Evolutionary conservation across 2,888 invertebrate species (phyloP), one percentile per base, ranked within the genome.

Genomic region (Cryptus viduatorius): DNA sequence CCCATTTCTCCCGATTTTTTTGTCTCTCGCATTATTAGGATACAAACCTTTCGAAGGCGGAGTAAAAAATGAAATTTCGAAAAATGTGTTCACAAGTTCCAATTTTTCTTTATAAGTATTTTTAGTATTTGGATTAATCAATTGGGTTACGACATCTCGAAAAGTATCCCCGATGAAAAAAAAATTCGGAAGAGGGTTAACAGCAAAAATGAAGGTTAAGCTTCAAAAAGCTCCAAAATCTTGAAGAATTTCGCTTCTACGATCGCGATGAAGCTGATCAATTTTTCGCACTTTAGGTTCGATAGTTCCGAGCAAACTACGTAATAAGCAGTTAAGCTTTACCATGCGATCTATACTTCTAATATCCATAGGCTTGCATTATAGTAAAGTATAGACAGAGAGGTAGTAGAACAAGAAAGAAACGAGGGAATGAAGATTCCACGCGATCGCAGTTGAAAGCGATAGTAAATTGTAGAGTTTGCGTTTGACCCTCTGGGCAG

Each of bases 401-500:
- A 67, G 44, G 42, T 29, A 19, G 42, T 61, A 65, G 44, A 31
- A 48, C 4, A 73, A 48, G 42, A 46, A 42, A 56, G 77, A 48
- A 69, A 82, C 46, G 76, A 83, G 73, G 77, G 77, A 79, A 79
- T 59, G 75, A 77, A 69, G 72, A 76, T 69, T 82, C 72, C 79
- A 31, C 31, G 44, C 29, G 69, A 77, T 78, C 71, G 69, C 71
- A n/a, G 53, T 73, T 61, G 16, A 79, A 84, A 84, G 84, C 44
- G 86, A 83, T 85, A 84, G 86, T 88, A 86, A 89, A 89, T 88
- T 88, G 88, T 87, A 81, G 88, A 88, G 82, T 83, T 82, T 68
- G 83, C 84, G 85, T 85, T 86, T 88, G 84, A 88, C 89, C 89
- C 85, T 84, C 86, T 64, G 84, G 86, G 79, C 84, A 73, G 44